phyloP scores from a whole-genome alignment of 2,888 invertebrate species.

The Thysanoteuthis rhombus region DNA sequence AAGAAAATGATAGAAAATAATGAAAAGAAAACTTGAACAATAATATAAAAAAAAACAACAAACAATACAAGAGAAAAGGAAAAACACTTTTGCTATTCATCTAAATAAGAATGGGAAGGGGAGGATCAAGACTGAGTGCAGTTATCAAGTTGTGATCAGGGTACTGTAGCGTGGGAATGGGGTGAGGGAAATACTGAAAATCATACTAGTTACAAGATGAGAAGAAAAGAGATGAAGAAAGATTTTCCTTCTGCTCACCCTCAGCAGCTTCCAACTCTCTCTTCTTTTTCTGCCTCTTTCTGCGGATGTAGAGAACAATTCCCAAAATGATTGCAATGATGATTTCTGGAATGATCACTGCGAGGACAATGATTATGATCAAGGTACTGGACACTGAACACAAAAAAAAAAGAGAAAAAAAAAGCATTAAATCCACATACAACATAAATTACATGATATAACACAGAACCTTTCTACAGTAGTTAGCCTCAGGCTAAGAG shows the following conservation, averaged over 20 bases:
- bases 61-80: too few relatives aligned
- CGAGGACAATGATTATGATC: conserved; percentile 14
- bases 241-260: background rate
- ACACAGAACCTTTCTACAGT: too few relatives aligned
- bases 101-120: too few relatives aligned
- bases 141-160: too few relatives aligned
- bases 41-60: too few relatives aligned
- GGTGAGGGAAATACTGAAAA: too few relatives aligned
- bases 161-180: too few relatives aligned
- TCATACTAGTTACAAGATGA: too few relatives aligned
- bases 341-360: conserved; percentile 20
- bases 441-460: background rate
- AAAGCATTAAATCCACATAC: background rate
- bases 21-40: too few relatives aligned
- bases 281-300: background rate
- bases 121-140: too few relatives aligned
- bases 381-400: background rate
- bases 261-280: background rate
- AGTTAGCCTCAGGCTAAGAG: background rate
- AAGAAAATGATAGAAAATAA: too few relatives aligned
- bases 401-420: background rate
- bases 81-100: too few relatives aligned
- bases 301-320: background rate
- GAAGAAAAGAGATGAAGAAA: background rate
- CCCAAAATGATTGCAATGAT: conserved; percentile 23